Percentiles rank a stretch among this genome's conserved stretches.
phyloP scores from a whole-genome alignment of 1,140 invertebrate genomes.

The Neodiprion pinetum region DNA sequence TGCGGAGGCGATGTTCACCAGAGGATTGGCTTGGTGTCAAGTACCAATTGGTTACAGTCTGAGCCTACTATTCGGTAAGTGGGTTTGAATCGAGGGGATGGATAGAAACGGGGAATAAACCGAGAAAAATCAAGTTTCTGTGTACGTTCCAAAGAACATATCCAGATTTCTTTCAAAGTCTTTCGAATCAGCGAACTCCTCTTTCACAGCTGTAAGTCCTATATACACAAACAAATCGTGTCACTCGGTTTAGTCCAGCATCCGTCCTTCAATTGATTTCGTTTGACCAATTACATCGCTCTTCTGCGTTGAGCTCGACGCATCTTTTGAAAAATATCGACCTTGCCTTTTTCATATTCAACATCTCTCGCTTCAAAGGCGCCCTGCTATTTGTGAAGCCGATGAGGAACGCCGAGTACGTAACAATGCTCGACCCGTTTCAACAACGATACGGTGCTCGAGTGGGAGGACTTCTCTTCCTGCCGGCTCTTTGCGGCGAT shows the following conservation, averaged over 20 bases:
- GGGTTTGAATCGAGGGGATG: too few relatives aligned
- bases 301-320: too few relatives aligned
- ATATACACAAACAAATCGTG: too few relatives aligned
- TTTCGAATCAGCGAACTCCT: too few relatives aligned
- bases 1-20: constrained; percentile 76
- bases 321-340: too few relatives aligned
- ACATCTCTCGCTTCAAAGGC: constrained; percentile 52
- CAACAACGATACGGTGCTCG: constrained; percentile 78
- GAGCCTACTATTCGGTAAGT: constrained; percentile 75
- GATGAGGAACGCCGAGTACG: constrained; percentile 81
- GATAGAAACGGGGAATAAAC: too few relatives aligned
- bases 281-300: background rate
- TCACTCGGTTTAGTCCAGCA: too few relatives aligned
- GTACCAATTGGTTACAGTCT: constrained; percentile 83
- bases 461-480: constrained; percentile 80
- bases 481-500: constrained; percentile 82
- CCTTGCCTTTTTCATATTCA: too few relatives aligned
- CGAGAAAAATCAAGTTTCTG: too few relatives aligned
- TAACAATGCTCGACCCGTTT: constrained; percentile 89
- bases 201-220: too few relatives aligned
- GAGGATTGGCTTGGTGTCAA: constrained; percentile 78
- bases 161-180: too few relatives aligned
- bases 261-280: background rate
- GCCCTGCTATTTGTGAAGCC: constrained; percentile 81
- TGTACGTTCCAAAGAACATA: too few relatives aligned